Evolutionary conservation across 2,113 vertebrate species (phyloP).

Genomic region (Cyanoderma ruficeps): DNA sequence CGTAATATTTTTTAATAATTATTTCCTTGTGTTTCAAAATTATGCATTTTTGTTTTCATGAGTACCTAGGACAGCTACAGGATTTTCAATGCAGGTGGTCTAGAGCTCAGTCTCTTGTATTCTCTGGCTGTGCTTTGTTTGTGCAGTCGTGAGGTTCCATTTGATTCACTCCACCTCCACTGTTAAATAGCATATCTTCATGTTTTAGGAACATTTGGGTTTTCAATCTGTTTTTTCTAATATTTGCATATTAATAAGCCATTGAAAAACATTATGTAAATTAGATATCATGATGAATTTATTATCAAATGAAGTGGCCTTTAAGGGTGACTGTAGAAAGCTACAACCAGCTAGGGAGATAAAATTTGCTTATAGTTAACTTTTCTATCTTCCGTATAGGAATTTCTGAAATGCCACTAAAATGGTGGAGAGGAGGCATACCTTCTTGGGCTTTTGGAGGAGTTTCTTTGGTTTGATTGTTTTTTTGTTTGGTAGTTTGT

Average conservation of each 20-base stretch:
- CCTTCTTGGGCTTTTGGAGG: neutral
- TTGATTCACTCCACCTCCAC: neutral
- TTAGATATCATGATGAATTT: constrained; percentile 62
- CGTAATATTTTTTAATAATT: neutral
- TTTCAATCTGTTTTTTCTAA: constrained; percentile 36
- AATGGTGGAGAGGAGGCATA: neutral
- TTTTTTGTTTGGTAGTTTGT: neutral
- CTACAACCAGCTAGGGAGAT: neutral
- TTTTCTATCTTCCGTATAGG: neutral
- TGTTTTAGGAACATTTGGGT: constrained; percentile 9
- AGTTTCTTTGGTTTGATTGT: neutral
- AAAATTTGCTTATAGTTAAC: constrained; percentile 18
- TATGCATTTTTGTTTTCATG: neutral
- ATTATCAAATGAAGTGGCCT: constrained; percentile 71
- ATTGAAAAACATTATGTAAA: constrained; percentile 77
- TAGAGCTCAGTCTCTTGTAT: neutral
- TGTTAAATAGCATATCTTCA: neutral
- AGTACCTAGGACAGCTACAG: neutral
- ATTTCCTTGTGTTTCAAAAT: neutral
- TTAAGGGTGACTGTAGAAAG: constrained; percentile 61
- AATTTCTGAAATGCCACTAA: neutral
- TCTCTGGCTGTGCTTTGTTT: neutral
- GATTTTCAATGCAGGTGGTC: neutral
- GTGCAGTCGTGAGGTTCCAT: neutral
- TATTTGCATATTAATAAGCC: constrained; percentile 74